Conservation (phyloP, 1,140 invertebrate genomes). For the Plutomurus gul region DNA sequence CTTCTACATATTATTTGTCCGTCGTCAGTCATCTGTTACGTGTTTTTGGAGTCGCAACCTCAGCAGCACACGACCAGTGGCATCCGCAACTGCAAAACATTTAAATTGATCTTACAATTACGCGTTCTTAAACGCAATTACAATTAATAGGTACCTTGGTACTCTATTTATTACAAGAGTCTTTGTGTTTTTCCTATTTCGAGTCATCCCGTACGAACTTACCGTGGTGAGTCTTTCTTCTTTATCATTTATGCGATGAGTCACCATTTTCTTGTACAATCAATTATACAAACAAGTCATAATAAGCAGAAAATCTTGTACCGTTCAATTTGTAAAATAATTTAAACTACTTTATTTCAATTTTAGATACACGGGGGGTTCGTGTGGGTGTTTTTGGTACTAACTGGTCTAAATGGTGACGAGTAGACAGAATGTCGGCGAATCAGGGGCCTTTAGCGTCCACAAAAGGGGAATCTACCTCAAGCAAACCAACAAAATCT, state of each 20-base stretch:
- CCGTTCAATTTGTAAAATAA: not conserved
- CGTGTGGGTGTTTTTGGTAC: slow-evolving; percentile 39
- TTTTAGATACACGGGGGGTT: slow-evolving; percentile 45
- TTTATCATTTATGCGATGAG: not conserved
- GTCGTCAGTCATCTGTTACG: too few relatives aligned
- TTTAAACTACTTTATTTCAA: not conserved
- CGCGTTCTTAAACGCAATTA: too few relatives aligned
- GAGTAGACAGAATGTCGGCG: slow-evolving; percentile 53
- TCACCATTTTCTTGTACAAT: too few relatives aligned
- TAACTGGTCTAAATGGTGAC: slow-evolving; percentile 49
- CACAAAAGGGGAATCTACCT: slow-evolving; percentile 51
- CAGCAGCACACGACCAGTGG: too few relatives aligned
- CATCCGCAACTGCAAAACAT: too few relatives aligned
- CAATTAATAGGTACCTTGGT: too few relatives aligned
- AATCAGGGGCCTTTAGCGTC: slow-evolving; percentile 49
- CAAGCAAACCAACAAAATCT: slow-evolving; percentile 44
- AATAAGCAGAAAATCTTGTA: not conserved
- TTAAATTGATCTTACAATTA: too few relatives aligned
- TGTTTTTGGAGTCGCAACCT: too few relatives aligned
- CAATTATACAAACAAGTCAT: too few relatives aligned
- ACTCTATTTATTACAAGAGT: not conserved
- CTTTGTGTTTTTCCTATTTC: slow-evolving; percentile 14
- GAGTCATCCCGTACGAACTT: slow-evolving; percentile 45
- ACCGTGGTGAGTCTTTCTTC: slow-evolving; percentile 29
- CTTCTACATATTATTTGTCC: too few relatives aligned